Base-by-base conservation (phyloP, 1,140 invertebrate genomes). In the Neodiprion virginianus region DNA sequence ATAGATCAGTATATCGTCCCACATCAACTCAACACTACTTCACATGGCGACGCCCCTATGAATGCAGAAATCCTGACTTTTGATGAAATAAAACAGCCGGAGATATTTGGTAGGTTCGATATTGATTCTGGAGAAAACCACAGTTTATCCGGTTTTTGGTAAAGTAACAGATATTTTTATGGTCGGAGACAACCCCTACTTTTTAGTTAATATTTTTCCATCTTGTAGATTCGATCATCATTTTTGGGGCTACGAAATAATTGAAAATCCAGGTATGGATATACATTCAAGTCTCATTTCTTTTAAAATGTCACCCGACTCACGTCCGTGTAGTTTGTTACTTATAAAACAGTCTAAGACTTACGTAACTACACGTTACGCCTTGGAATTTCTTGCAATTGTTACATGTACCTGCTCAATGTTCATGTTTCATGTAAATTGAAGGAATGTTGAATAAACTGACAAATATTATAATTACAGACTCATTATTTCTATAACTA, bases 181-280 rank as follows among this genome's bases (percentile, higher is more conserved):
- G 50, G 50, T 53, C 14, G 50, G 50, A 53, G 50, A 53, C 9
- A 53, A 9, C 50, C 50, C 50, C 14, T 1, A 53, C 50, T 53
- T 53, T 53, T 53, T 53, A 53, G 50, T 53, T 53, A 53, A 53
- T 53, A 53, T 14, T 53, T 53, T 53, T 1, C 50, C 9, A 53
- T 53, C 50, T 53, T 14, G 14, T 14, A 53, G 50, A 53, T 53
- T 53, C 14, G 50, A 53, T 53, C 50, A 14, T 53, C 50, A 53
- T 53, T 53, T 53, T 53, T 53, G 50, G 50, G 50, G 50, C 9
- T 53, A 53, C 50, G 50, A 1, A 53, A 53, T 53, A 10, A 53
- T 53, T 53, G 14, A 53, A 53, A 53, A 53, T 53, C 50, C 50
- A 53, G 50, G 50, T 53, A 53, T 53, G 50, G 50, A 53, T 53